Conservation (phyloP, 1,140 invertebrate genomes). For the Hydropsyche tenuis region DNA sequence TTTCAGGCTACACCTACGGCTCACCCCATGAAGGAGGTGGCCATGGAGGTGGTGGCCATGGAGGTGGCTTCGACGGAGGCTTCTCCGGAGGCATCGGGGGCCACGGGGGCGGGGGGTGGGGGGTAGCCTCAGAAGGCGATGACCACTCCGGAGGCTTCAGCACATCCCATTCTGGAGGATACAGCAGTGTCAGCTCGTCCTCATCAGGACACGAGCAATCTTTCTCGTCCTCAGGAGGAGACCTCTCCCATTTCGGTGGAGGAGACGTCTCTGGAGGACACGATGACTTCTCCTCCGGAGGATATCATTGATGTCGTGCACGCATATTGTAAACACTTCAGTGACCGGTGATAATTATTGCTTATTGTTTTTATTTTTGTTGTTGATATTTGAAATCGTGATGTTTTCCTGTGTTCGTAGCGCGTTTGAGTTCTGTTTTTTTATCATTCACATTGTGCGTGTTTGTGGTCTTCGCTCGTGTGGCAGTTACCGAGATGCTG, state of each 20-base stretch:
- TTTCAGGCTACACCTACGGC: slow-evolving; percentile 56
- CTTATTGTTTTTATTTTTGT: background rate
- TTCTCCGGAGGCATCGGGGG: slow-evolving; percentile 54
- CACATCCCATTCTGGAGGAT: slow-evolving; percentile 1
- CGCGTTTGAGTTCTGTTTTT: too few relatives aligned
- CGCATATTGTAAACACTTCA: too few relatives aligned
- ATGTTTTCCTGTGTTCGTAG: too few relatives aligned
- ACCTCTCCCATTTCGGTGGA: slow-evolving; percentile 5
- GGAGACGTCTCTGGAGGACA: background rate
- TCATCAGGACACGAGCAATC: background rate
- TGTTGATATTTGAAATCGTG: too few relatives aligned
- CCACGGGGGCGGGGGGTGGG: slow-evolving; percentile 53
- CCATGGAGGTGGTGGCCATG: slow-evolving; percentile 55
- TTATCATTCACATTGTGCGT: too few relatives aligned
- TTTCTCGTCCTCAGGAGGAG: slow-evolving; percentile 6
- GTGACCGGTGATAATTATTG: background rate
- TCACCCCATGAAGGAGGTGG: slow-evolving; percentile 58
- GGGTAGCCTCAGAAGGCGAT: slow-evolving; percentile 51
- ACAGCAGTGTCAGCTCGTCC: background rate
- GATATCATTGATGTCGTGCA: slow-evolving; percentile 26
- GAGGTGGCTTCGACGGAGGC: slow-evolving; percentile 53
- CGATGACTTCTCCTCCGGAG: slow-evolving; percentile 30
- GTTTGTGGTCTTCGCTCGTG: too few relatives aligned
- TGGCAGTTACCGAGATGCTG: too few relatives aligned
- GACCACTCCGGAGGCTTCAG: slow-evolving; percentile 37